Percentiles rank a stretch among this genome's conserved stretches.
Conservation (phyloP, 2,113 vertebrate species). For the Scomber colias region DNA sequence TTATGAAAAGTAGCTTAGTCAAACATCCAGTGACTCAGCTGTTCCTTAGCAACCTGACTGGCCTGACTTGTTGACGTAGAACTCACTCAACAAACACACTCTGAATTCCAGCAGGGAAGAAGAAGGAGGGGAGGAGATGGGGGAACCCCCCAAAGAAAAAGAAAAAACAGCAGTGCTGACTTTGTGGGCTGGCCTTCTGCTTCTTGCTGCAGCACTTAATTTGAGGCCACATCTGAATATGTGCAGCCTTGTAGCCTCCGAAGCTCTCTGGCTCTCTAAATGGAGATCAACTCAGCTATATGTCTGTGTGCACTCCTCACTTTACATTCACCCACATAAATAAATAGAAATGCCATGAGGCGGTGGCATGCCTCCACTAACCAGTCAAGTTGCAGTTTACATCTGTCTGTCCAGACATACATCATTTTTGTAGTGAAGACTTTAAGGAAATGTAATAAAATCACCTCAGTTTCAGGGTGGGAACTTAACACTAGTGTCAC, state of each 20-base stretch:
- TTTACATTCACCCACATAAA: slow-evolving; percentile 15
- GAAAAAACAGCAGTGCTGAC: slow-evolving; percentile 22
- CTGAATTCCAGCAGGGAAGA: slow-evolving; percentile 47
- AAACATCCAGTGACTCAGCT: slow-evolving; percentile 75
- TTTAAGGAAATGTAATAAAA: too few species aligned
- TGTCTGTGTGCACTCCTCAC: background rate
- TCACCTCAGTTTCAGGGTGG: too few species aligned
- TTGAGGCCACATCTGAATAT: background rate
- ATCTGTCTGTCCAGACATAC: too few species aligned
- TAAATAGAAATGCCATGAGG: background rate
- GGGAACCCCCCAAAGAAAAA: slow-evolving; percentile 21
- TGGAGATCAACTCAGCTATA: slow-evolving; percentile 2
- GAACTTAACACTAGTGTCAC: too few species aligned
- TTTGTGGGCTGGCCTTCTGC: slow-evolving; percentile 34
- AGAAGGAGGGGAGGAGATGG: slow-evolving; percentile 9
- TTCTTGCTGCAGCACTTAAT: slow-evolving; percentile 2
- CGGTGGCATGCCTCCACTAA: too few species aligned
- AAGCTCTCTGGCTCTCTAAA: slow-evolving; percentile 17
- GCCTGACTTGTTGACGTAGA: slow-evolving; percentile 48
- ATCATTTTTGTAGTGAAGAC: too few species aligned
- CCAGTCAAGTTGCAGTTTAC: too few species aligned
- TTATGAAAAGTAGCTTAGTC: slow-evolving; percentile 45
- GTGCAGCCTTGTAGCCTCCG: slow-evolving; percentile 8
- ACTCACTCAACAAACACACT: slow-evolving; percentile 40
- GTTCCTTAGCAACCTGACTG: slow-evolving; percentile 76